These are phyloP conservation scores for Cyprinus carpio DNA, from an alignment of 2,113 vertebrate genomes.

Conservation along the genomic window DNA sequence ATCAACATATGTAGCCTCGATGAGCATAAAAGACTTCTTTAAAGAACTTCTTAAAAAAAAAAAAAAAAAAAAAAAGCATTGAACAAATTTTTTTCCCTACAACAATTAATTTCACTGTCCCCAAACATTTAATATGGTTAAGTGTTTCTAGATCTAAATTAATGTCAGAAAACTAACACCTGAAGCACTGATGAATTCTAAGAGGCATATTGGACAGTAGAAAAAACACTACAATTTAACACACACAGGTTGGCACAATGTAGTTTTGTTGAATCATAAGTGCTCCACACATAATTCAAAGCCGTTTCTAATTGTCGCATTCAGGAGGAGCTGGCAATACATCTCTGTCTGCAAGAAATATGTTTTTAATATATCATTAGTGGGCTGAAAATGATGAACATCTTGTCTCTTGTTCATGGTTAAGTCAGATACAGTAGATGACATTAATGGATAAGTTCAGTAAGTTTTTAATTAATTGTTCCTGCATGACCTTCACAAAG, in stretches of 20 bases:
- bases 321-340: conserved; percentile 59
- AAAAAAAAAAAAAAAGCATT: background rate
- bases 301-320: conserved; percentile 68
- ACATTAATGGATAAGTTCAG: conserved; percentile 36
- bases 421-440: conserved; percentile 29
- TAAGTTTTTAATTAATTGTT: conserved; percentile 15
- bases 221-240: background rate
- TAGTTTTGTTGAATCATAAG: conserved; percentile 60
- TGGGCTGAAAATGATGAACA: conserved; percentile 48
- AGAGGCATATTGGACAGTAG: conserved; percentile 45
- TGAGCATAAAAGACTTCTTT: background rate
- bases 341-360: conserved; percentile 65
- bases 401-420: conserved; percentile 23
- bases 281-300: conserved; percentile 69
- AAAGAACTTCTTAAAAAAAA: too few species aligned
- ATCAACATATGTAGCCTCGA: background rate
- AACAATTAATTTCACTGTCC: background rate
- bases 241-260: conserved; percentile 53
- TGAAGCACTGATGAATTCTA: conserved; percentile 33
- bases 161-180: background rate
- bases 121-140: background rate
- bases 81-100: background rate
- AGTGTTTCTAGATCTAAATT: too few species aligned
- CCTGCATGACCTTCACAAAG: conserved; percentile 46
- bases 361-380: conserved; percentile 67